Evolutionary conservation across 23 tunicate species (phyloP), one percentile per base, ranked within the genome.

Genomic region (Phallusia fumigata): DNA sequence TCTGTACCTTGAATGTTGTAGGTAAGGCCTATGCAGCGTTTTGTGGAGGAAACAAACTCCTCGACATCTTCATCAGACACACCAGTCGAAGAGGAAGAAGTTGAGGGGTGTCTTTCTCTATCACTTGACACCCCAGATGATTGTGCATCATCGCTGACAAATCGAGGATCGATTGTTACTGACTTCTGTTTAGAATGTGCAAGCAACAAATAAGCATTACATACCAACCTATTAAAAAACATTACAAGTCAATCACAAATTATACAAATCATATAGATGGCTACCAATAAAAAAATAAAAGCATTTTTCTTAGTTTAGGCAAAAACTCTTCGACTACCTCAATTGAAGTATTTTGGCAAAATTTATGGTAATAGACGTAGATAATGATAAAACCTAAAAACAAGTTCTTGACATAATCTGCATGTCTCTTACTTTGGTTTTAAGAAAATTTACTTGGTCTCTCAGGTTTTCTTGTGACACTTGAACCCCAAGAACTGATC

Each of bases 1-100:
- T n/a, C n/a, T n/a, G 40, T 30, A 86, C 90, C 90, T 86, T 86
- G 77, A 15, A 80, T 33, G 73, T 86, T 86, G 35, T 86, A 80
- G n/a, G 90, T 73, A 74, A 80, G 80, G 35, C 90, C 90, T 10
- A 80, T 30, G 32, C 79, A 79, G 26, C 73, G 64, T 86, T 86
- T 58, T 24, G 84, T 53, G n/a, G 84, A 80, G 8, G 83, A 73
- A 12, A 76, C 36, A 74, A 86, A 86, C 31, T 86, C 84, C 15
- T 86, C 90, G 26, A 86, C 74, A 86, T 86, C 84, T 11, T 86
- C 84, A 26, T 80, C 90, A 26, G 78, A 65, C 36, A 85, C 22
- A 16, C 44, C 53, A 36, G 47, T 45, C 8, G 24, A 31, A 28
- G 78, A n/a, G n/a, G n/a, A 31, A 31, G 78, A 35, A 31, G 80